Base-by-base conservation (phyloP, 2,888 invertebrate species). In the Theretra japonica region DNA sequence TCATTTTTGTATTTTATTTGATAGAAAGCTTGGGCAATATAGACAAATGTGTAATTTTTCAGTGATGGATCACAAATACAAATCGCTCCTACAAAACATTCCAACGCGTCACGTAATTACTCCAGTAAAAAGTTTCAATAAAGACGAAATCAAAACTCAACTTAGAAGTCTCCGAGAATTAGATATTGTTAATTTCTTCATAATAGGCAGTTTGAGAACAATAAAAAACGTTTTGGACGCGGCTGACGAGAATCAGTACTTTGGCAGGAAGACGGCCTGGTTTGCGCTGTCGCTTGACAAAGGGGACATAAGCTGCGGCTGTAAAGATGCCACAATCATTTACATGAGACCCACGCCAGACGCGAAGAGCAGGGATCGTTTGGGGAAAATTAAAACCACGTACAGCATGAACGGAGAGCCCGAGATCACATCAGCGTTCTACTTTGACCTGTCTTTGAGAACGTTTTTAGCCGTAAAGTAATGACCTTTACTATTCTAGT, bases 21-120 rank as follows among this genome's bases (percentile, higher is more conserved):
- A 41, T 41, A 11, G 2, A 41, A 41, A 41, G 11, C 41, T 2
- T 41, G 3, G 11, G 3, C 1, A 41, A 41, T 41, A 15, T 41
- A 56, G 7, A 59, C 7, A 25, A 25, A 50, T 57, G 53, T 23
- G 30, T 50, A 76, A 79, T 75, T 81, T 92, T 88, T 75, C 92
- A 97, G 97, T 98, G 17, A 98, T 98, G 97, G 98, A 98, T 84
- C 98, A 98, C 93, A 98, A 98, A 89, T 98, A 98, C 90, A 98
- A 98, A 89, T 97, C 98, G 15, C 91, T 99, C 11, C 94, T 99
- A 56, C 96, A 98, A 89, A 98, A 99, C 86, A 97, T 98, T 72
- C 97, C 98, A 7, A 97, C 98, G 0, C 95, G 98, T 15, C 98
- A 99, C 88, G 96, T 98, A 1, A 98, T 99, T 75, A 96, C 97